Evolutionary conservation across 1,140 invertebrate species (phyloP), one percentile per base, ranked within the genome.

Genomic region (Drosophila arizonae): DNA sequence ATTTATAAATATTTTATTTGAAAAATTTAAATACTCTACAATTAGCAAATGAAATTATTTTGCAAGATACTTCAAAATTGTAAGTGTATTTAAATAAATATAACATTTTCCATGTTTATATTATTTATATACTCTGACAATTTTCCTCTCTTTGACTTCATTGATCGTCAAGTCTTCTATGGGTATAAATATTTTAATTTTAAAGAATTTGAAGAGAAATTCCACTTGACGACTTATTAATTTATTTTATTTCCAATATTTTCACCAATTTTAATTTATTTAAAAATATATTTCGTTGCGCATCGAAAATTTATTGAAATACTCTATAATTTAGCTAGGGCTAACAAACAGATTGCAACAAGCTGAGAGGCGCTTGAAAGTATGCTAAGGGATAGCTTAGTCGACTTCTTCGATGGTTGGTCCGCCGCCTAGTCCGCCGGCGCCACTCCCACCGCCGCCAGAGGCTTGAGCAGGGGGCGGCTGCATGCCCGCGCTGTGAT

Each of bases 351-450:
- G 57, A 52, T 63, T 50, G 11, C 43, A 21, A 64, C 26, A 13
- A 26, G 41, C 13, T n/a, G 41, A n/a, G n/a, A 5, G 41, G 41
- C 41, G 33, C 33, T 36, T 8, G 11, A 43, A n/a, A 3, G 13
- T 43, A n/a, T n/a, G 39, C 39, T n/a, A 41, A 4, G 39, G 13
- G 52, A n/a, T 4, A 33, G n/a, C 17, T 50, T 97, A 98, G 91
- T 98, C 97, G 74, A 98, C 97, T 93, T 98, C 97, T 92, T 98
- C 97, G 87, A 98, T 98, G 78, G 97, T 98, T 62, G 97, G 97
- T 76, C 97, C 97, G 79, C 97, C 97, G 78, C 94, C 94, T 92
- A 33, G 93, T 92, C 73, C 92, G 8, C 46, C 93, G 93, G 68
- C 93, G 33, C 50, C 76, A 73, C 90, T 93, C 52, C 94, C 94